Evolutionary conservation across 2,113 vertebrate genomes (phyloP), one percentile per base, ranked within the genome.

Genomic region (Microcebus lehilahytsara): DNA sequence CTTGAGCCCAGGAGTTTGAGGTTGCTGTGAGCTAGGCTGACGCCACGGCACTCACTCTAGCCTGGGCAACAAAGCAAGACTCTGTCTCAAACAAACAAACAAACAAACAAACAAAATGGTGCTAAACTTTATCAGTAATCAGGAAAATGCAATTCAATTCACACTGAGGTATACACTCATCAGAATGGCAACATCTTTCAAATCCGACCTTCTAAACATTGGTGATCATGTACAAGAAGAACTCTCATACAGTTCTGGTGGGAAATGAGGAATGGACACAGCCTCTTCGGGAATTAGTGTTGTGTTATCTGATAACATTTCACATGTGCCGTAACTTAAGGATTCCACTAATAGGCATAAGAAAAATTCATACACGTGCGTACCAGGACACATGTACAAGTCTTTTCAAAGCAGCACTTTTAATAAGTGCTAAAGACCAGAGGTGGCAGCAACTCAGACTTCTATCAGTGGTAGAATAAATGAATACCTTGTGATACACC

Each of bases 401-500:
- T 40, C 81, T 69, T n/a, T 56, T 53, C 27, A 49, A 71, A 94
- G 72, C 34, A 56, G 14, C 66, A 34, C 25, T 58, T 32, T 56
- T 79, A 85, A 60, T 34, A 37, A 75, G 60, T 37, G 40, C 42
- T 49, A 75, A 91, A 49, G 42, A 51, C 53, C 32, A 11, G 53
- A 74, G 34, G 25, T 66, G 37, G 56, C 75, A 85, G 60, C 16
- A 62, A 10, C 40, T 81, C 25, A 23, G 34, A 5, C 19, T n/a
- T 64, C 42, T 3, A 11, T 11, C 17, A 3, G 0, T 34, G 22
- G 32, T 42, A 19, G 25, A 42, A 23, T 8, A 16, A 56, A 20
- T 0, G 6, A 46, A 13, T 9, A 51, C 10, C 6, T 4, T 34
- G 16, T 17, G 22, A 37, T 42, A 6, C 0, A 9, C 4, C 12